A percentile compares a stretch with the other conserved stretches of the same genome.
phyloP scores from a whole-genome alignment of 1,140 invertebrate species.

The Anastrepha obliqua region DNA sequence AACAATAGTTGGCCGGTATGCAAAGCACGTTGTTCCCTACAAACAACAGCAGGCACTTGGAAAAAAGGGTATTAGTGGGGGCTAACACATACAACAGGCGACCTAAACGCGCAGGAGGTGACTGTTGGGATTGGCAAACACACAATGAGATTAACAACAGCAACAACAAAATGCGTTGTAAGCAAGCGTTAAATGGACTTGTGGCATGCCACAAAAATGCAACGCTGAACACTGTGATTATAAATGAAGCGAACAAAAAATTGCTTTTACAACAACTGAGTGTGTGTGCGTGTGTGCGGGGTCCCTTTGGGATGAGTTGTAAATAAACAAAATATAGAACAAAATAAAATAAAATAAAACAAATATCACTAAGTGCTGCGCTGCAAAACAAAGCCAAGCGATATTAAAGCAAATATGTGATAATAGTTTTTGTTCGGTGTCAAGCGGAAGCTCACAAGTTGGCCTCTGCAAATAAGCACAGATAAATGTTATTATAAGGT shows the following conservation, averaged over 20 bases:
- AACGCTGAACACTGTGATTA: neutral
- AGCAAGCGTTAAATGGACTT: conserved; percentile 43
- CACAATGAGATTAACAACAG: conserved; percentile 37
- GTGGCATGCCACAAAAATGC: conserved; percentile 40
- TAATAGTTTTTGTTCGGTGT: neutral
- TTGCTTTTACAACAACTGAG: neutral
- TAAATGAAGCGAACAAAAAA: neutral
- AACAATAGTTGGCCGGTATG: neutral
- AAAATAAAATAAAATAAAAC: neutral
- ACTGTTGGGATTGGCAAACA: neutral
- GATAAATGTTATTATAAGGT: too few relatives aligned
- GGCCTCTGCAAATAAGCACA: neutral
- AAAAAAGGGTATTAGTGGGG: neutral
- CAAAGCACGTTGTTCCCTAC: conserved; percentile 6
- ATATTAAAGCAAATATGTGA: neutral
- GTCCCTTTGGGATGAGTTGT: neutral
- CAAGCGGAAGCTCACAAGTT: neutral
- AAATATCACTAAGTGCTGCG: neutral
- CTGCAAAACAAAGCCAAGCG: neutral
- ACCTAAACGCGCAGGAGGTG: neutral
- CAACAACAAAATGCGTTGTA: conserved; percentile 29
- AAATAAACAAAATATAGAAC: neutral
- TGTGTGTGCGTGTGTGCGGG: neutral
- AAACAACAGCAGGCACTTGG: neutral
- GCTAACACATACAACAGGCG: neutral